Percentiles rank a stretch among this genome's conserved stretches.
phyloP scores from a whole-genome alignment of 2,888 invertebrate species.

The Agrochola circellaris region DNA sequence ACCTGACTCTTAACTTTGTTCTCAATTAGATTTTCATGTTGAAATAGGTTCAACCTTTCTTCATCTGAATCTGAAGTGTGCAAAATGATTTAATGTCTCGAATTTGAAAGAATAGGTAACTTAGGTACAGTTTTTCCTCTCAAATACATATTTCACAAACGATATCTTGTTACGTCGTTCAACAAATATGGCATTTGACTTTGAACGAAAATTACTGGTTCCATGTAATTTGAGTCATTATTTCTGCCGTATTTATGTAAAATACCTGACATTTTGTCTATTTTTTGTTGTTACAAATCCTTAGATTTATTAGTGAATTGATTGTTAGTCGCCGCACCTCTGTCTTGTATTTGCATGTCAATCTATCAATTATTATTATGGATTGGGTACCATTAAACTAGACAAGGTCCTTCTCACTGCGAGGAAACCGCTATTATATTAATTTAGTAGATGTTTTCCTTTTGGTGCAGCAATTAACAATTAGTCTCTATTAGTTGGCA shows the following conservation, averaged over 20 bases:
- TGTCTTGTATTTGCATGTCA: constrained; percentile 44
- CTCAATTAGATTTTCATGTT: neutral
- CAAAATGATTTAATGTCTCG: neutral
- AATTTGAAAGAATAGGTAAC: neutral
- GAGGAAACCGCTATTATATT: constrained; percentile 13
- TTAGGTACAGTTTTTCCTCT: neutral
- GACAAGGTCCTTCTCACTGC: constrained; percentile 19
- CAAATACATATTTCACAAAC: constrained; percentile 1
- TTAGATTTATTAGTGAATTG: constrained; percentile 58
- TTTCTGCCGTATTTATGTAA: constrained; percentile 56
- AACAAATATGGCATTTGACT: constrained; percentile 48
- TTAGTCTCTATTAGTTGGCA: constrained; percentile 15
- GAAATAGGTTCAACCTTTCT: neutral
- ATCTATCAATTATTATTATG: constrained; percentile 56
- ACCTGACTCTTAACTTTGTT: neutral
- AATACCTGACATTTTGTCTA: constrained; percentile 51
- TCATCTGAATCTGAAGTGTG: neutral
- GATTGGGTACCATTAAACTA: constrained; percentile 24
- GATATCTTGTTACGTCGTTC: constrained; percentile 27
- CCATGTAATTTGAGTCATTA: constrained; percentile 44
- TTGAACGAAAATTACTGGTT: constrained; percentile 44
- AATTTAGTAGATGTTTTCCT: neutral
- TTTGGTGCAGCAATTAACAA: constrained; percentile 12
- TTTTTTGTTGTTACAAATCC: constrained; percentile 57
- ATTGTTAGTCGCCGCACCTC: constrained; percentile 51